Conservation (phyloP, 2,797 vertebrate species). For the Perdix hodgsoniae region DNA sequence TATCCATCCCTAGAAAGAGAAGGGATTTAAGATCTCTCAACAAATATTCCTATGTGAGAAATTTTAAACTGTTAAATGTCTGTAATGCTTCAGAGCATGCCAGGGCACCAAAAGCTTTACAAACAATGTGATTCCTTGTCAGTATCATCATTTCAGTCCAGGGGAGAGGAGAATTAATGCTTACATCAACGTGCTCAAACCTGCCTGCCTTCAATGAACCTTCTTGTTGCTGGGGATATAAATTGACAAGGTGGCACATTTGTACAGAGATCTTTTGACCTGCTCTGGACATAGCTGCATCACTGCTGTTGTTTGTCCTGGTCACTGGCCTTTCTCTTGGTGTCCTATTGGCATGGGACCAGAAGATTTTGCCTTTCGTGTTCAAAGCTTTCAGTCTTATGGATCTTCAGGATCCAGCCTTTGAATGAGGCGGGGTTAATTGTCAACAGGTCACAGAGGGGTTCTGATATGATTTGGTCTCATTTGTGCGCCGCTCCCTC, state of each 20-base stretch:
- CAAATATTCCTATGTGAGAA: background rate
- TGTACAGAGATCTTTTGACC: background rate
- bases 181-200: background rate
- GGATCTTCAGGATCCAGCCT: background rate
- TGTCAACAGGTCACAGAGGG: background rate
- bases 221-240: background rate
- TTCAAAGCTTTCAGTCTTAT: background rate
- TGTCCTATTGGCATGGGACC: background rate
- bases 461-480: background rate
- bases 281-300: background rate
- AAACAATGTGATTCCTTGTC: background rate
- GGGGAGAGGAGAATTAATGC: background rate
- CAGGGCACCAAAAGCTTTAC: background rate
- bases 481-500: background rate
- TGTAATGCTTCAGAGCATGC: background rate
- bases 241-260: background rate
- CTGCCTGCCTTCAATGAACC: background rate
- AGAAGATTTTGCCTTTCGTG: background rate
- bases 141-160: background rate
- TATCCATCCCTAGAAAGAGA: background rate
- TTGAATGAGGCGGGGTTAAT: background rate
- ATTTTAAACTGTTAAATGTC: background rate
- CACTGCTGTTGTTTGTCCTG: constrained; percentile 5
- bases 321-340: background rate
- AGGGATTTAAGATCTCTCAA: background rate